Percentiles rank a stretch among this genome's conserved stretches.
Conservation (phyloP, 2,888 invertebrate genomes). For the Poecilobothrus nobilitatus region DNA sequence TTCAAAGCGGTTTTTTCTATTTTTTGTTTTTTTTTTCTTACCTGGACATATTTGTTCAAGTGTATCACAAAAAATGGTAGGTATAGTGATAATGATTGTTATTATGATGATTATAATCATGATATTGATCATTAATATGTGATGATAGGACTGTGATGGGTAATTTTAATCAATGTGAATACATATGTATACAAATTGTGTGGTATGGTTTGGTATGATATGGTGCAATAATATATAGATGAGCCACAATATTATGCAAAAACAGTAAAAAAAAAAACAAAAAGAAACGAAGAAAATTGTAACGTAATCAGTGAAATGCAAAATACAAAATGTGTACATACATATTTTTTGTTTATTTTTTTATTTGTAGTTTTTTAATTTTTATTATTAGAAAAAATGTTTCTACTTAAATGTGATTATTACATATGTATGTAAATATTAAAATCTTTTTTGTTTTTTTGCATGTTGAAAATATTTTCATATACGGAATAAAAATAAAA, state of each 20-base stretch:
- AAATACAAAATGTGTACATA: background rate
- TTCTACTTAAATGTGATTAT: background rate
- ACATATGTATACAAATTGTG: background rate
- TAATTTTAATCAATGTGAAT: background rate
- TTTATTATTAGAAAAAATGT: too few species aligned
- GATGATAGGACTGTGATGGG: background rate
- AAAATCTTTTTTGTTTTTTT: too few species aligned
- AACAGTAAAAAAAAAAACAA: background rate
- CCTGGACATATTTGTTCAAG: constrained; percentile 1
- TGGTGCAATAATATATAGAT: background rate
- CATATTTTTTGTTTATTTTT: too few species aligned
- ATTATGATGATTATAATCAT: background rate
- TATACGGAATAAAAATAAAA: background rate
- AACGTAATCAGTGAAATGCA: background rate
- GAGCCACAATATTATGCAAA: background rate
- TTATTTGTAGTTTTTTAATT: too few species aligned
- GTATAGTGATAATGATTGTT: too few species aligned
- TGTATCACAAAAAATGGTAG: background rate
- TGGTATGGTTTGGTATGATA: background rate
- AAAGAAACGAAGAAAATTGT: background rate
- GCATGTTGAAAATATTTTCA: background rate
- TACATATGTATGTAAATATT: background rate
- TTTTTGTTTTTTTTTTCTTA: background rate
- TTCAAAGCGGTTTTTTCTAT: background rate
- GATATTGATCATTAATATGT: too few species aligned